Percentiles rank a stretch among this genome's conserved stretches.
phyloP scores from a whole-genome alignment of 2,888 invertebrate species.

The Glaucopsyche alexis region DNA sequence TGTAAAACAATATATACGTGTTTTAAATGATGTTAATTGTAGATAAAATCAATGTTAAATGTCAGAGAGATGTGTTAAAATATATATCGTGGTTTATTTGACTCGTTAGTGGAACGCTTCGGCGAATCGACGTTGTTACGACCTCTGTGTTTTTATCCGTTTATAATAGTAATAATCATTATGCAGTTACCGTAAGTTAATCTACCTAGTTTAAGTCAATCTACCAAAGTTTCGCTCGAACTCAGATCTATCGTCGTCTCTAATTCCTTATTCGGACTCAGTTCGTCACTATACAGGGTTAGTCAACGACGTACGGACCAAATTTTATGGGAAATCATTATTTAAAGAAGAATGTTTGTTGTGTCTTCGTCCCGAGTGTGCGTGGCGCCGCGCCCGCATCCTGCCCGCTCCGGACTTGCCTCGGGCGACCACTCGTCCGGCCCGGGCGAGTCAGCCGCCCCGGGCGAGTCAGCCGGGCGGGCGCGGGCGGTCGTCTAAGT shows the following conservation, averaged over 20 bases:
- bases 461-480: slow-evolving; percentile 32
- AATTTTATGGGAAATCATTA: slow-evolving; percentile 51
- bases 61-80: slow-evolving; percentile 10
- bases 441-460: slow-evolving; percentile 37
- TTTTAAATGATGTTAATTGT: slow-evolving; percentile 33
- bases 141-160: slow-evolving; percentile 38
- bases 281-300: slow-evolving; percentile 63
- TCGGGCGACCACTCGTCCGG: slow-evolving; percentile 39
- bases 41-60: slow-evolving; percentile 24
- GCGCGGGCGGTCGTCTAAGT: slow-evolving; percentile 43
- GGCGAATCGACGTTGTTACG: slow-evolving; percentile 40
- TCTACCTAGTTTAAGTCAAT: slow-evolving; percentile 71
- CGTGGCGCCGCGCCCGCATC: slow-evolving; percentile 42
- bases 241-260: slow-evolving; percentile 59
- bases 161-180: slow-evolving; percentile 61
- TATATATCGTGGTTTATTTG: slow-evolving; percentile 19
- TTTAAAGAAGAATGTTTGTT: slow-evolving; percentile 54
- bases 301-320: slow-evolving; percentile 67
- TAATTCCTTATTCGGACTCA: slow-evolving; percentile 55
- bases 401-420: slow-evolving; percentile 28
- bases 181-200: slow-evolving; percentile 76
- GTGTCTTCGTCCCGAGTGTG: slow-evolving; percentile 56
- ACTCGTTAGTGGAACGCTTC: slow-evolving; percentile 34
- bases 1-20: slow-evolving; percentile 37
- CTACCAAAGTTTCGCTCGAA: slow-evolving; percentile 71